Conservation (phyloP, 2,113 vertebrate species). For the Pteruthius melanotis region DNA sequence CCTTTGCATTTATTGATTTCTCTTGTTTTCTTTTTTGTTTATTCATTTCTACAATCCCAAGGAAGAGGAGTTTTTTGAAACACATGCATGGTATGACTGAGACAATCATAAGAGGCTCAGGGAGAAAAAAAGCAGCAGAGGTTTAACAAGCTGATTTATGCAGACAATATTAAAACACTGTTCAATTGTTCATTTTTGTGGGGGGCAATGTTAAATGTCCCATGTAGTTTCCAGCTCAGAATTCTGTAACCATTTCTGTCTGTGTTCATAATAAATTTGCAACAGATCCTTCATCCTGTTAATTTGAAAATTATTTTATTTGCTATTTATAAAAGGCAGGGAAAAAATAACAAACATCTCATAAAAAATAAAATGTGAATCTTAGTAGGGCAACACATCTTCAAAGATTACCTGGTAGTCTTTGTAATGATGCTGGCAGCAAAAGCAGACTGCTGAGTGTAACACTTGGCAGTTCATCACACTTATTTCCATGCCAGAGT, state of each 20-base stretch:
- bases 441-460: background rate
- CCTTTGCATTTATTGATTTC: background rate
- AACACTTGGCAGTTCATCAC: background rate
- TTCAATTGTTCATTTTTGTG: background rate
- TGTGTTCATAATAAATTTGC: background rate
- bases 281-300: background rate
- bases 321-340: background rate
- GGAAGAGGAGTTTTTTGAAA: background rate
- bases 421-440: background rate
- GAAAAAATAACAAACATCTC: accelerated
- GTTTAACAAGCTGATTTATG: background rate
- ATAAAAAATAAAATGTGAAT: background rate
- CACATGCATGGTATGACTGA: background rate
- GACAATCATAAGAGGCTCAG: background rate
- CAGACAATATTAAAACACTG: background rate
- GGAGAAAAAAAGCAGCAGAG: background rate
- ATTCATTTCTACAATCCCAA: background rate
- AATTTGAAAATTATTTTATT: background rate
- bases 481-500: background rate
- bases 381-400: background rate
- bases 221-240: background rate
- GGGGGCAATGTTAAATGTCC: background rate
- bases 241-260: background rate
- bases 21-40: background rate
- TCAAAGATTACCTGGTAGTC: background rate